Evolutionary conservation across 2,888 invertebrate species (phyloP), one percentile per base, ranked within the genome.

Genomic region (Nezara viridula): DNA sequence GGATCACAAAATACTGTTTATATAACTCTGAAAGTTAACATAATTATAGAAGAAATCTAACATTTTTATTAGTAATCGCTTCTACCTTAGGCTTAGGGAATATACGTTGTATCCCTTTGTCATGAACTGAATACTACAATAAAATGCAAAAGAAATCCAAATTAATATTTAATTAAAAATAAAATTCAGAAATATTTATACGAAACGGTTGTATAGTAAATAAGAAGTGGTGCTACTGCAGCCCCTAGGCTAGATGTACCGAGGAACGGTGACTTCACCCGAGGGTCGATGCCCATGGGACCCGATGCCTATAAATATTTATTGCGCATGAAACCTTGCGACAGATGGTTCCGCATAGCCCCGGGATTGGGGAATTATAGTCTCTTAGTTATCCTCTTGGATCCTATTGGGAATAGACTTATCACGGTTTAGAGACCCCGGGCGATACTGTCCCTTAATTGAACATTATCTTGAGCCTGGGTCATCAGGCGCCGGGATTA

Each of bases 361-460:
- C n/a, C n/a, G n/a, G 81, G 81, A 47, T 81, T 81, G 44, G 40
- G 44, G 81, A 47, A 81, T 81, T 81, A 81, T 44, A 81, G 81
- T 24, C 81, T 81, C 40, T 73, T 73, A 73, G 66, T 73, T 73
- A 73, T 73, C 66, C 66, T 55, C 32, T 37, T 16, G 66, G 66
- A 73, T 21, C 66, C 66, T 73, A 73, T 73, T 37, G 66, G 66
- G 66, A 73, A 73, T 73, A 73, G 66, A 73, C 66, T 73, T 73
- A 73, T 73, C 66, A 73, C 66, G 66, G 66, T 73, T 73, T 73
- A 73, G 66, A 73, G 66, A 73, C 66, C 66, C 21, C 66, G 66
- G 66, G 66, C 66, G 37, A 73, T 73, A 7, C 66, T 73, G 66
- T 73, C 66, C 66, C 66, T 73, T 73, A 73, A 73, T 73, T 73